These are phyloP conservation scores for Dione vanillae DNA, from an alignment of 2,888 invertebrate species.

Conservation along the genomic window DNA sequence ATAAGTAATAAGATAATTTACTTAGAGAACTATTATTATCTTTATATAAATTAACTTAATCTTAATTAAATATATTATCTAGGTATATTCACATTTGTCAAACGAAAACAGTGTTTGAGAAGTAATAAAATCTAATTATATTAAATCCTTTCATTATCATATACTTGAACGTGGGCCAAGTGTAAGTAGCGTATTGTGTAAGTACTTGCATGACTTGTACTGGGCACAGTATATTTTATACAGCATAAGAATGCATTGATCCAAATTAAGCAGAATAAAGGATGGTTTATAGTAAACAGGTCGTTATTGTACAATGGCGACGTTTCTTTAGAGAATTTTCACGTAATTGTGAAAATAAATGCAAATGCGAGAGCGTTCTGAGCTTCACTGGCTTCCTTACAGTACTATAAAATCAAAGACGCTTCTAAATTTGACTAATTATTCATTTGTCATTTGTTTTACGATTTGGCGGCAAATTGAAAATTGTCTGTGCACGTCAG, in stretches of 20 bases:
- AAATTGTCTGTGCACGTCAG: too few relatives aligned
- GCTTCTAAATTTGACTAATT: conserved; percentile 25
- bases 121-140: conserved; percentile 23
- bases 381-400: conserved; percentile 3
- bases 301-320: conserved; percentile 10
- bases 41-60: too few relatives aligned
- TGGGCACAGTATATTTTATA: neutral
- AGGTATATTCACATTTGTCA: too few relatives aligned
- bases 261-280: conserved; percentile 8
- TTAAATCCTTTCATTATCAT: conserved; percentile 26
- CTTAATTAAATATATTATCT: too few relatives aligned
- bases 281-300: conserved; percentile 18
- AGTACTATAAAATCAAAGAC: conserved; percentile 23
- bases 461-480: too few relatives aligned
- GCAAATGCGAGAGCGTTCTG: conserved; percentile 18
- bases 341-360: conserved; percentile 16
- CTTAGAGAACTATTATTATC: too few relatives aligned
- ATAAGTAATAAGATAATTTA: too few relatives aligned
- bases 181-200: neutral
- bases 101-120: too few relatives aligned
- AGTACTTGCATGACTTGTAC: too few relatives aligned
- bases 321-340: conserved; percentile 19
- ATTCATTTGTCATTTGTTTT: too few relatives aligned
- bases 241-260: conserved; percentile 2
- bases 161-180: conserved; percentile 21